phyloP scores from a whole-genome alignment of 2,888 invertebrate genomes.

The Dryobota labecula region DNA sequence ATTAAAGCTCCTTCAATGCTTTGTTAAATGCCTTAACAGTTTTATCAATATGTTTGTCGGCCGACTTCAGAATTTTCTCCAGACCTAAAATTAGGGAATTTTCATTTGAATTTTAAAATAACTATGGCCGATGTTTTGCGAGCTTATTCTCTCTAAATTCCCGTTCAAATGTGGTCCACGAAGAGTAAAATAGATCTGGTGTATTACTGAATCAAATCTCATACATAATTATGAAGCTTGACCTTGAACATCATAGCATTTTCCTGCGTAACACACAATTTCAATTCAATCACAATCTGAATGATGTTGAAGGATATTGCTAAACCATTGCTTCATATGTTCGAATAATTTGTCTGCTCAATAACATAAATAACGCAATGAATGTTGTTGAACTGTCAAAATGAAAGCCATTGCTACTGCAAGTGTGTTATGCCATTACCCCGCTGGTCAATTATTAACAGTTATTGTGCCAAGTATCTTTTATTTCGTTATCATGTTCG shows the following conservation, averaged over 20 bases:
- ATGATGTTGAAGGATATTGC: too few species aligned
- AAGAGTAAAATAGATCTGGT: neutral
- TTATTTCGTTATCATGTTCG: neutral
- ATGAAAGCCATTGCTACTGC: too few species aligned
- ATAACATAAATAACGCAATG: too few species aligned
- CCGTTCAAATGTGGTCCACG: neutral
- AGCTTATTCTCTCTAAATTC: neutral
- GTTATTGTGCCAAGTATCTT: neutral
- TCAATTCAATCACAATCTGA: too few species aligned
- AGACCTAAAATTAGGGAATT: conserved; percentile 72
- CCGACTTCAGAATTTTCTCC: conserved; percentile 76
- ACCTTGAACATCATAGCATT: neutral
- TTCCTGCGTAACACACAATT: too few species aligned
- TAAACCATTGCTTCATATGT: too few species aligned
- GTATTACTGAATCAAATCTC: too few species aligned
- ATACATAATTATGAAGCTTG: neutral
- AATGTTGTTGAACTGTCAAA: too few species aligned
- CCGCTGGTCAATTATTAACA: neutral
- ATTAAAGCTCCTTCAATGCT: conserved; percentile 78
- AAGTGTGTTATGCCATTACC: too few species aligned
- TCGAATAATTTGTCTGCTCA: too few species aligned
- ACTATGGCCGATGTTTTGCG: too few species aligned
- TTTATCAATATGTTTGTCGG: conserved; percentile 82
- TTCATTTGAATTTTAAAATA: conserved; percentile 16
- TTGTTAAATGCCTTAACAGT: conserved; percentile 79